Base-by-base conservation (phyloP, 2,888 invertebrate genomes). In the Spodoptera littoralis region DNA sequence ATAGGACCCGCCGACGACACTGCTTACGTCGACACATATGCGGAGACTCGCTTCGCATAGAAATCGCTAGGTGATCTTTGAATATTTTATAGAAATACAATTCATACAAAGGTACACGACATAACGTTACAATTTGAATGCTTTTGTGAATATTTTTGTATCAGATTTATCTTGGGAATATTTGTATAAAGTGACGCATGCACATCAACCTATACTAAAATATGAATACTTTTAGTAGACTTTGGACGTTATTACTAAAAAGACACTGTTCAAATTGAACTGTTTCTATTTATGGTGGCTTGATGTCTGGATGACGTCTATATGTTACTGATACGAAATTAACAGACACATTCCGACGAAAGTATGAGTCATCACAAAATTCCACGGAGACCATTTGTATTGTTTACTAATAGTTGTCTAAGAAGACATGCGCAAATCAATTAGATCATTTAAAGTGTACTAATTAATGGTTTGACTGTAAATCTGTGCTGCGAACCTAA, bases 21-120 rank as follows among this genome's bases (percentile, higher is more conserved):
- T 94, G 94, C 80, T 69, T 91, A 63, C 87, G 78, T 46, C 84
- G 85, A 51, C 78, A 78, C 53, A 72, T 88, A 70, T 94, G 94
- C 70, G 91, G 94, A 11, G 90, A 90, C 60, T 81, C 90, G 8
- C 80, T 93, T 9, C 85, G 92, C 48, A 86, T 94, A 47, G 92
- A 94, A 87, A 87, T 93, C 50, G 76, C 88, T 53, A 89, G 91
- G 94, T 93, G 77, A 61, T 59, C 43, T 63, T 65, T 67, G 65
- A 65, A 75, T 73, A 70, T 71, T 57, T 65, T 62, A 65, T 69
- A 18, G 11, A 22, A 50, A 71, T 18, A 30, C 12, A 49, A 66
- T 64, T 59, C 24, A 45, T 47, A 69, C 8, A 46, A 48, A 53
- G 9, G 11, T 48, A 46, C 45, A 56, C 18, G 18, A 18, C n/a